A percentile compares a stretch with the other conserved stretches of the same genome.
phyloP scores from a whole-genome alignment of 2,113 vertebrate species.

The Okapia johnstoni region DNA sequence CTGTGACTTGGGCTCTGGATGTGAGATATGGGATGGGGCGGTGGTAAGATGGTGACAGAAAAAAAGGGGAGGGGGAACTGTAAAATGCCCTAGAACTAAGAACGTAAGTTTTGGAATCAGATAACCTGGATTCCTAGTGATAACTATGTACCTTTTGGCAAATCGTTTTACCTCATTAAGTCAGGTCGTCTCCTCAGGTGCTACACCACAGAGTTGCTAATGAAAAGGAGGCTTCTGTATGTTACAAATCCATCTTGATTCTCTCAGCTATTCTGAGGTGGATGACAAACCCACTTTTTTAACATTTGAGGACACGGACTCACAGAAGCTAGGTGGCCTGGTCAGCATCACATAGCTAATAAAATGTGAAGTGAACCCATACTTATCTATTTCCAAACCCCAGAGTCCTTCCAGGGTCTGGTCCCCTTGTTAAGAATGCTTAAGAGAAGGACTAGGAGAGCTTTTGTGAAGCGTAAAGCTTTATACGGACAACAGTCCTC shows the following conservation, averaged over 20 bases:
- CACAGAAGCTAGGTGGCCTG: not conserved
- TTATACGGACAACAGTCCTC: not conserved
- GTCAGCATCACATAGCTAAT: constrained; percentile 54
- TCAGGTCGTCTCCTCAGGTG: not conserved
- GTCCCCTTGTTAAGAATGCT: not conserved
- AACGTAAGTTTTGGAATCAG: not conserved
- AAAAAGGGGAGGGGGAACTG: fast-evolving
- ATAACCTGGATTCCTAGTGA: not conserved
- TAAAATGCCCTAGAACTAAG: not conserved
- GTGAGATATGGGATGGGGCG: not conserved
- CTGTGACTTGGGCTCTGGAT: not conserved
- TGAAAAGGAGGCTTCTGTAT: not conserved
- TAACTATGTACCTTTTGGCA: not conserved
- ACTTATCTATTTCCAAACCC: not conserved
- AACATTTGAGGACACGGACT: constrained; percentile 20
- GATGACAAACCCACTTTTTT: constrained; percentile 53
- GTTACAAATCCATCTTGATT: not conserved
- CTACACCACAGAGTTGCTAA: not conserved
- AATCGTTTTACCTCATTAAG: not conserved
- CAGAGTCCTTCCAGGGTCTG: not conserved
- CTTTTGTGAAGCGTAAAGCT: not conserved
- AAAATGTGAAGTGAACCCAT: not conserved
- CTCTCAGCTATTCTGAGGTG: constrained; percentile 19
- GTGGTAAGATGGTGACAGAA: not conserved
- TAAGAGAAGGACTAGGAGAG: not conserved